Conservation (phyloP, 1,140 invertebrate species). For the Nomia melanderi region DNA sequence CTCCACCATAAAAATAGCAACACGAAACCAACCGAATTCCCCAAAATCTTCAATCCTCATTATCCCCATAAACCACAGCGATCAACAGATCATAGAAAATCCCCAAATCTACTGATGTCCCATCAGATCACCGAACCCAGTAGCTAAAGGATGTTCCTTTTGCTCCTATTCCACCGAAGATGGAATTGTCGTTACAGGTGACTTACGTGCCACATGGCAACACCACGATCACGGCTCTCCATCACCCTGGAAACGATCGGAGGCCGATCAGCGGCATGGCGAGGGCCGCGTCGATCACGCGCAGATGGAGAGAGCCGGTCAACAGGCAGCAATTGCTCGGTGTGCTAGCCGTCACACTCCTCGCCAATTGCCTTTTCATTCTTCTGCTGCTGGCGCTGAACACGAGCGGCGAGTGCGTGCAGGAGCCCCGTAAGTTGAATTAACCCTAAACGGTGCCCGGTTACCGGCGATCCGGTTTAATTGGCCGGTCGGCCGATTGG, state of each 20-base stretch:
- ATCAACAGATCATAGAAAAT: no score
- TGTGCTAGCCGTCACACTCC: slow-evolving; percentile 69
- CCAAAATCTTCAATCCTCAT: no score
- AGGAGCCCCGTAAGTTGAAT: slow-evolving; percentile 70
- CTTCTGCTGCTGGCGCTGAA: slow-evolving; percentile 73
- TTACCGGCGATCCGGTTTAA: slow-evolving; percentile 5
- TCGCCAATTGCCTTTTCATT: slow-evolving; percentile 71
- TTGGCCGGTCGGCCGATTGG: background rate
- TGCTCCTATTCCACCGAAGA: no score
- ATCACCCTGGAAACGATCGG: slow-evolving; percentile 53
- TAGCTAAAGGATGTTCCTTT: no score
- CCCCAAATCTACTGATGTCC: no score
- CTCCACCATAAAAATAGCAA: no score
- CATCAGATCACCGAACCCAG: background rate
- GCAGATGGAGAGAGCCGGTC: slow-evolving; percentile 65
- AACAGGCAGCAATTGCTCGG: slow-evolving; percentile 73
- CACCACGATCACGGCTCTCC: slow-evolving; percentile 67
- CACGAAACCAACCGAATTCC: no score
- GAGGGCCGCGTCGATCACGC: slow-evolving; percentile 70
- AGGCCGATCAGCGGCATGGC: slow-evolving; percentile 65
- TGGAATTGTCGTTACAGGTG: slow-evolving; percentile 54
- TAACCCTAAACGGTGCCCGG: background rate
- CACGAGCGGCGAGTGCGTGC: slow-evolving; percentile 63
- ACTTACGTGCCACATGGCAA: slow-evolving; percentile 68
- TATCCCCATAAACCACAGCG: no score